Base-by-base conservation (phyloP, 2,888 invertebrate genomes). In the Palloptera scutellata region DNA sequence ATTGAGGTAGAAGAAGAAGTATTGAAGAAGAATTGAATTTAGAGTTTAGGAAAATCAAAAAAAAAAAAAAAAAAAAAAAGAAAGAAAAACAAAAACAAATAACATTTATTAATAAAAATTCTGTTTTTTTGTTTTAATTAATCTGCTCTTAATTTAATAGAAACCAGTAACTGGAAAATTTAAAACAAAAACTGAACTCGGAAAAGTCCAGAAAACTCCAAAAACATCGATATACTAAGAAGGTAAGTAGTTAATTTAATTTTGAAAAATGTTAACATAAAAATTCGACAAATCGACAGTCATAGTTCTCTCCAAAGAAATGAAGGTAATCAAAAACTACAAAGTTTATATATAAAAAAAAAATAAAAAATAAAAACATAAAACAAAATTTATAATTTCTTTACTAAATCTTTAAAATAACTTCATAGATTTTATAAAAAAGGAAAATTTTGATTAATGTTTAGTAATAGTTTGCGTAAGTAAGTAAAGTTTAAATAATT, bases 291-390 rank as follows among this genome's bases (percentile, higher is more conserved):
- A 53, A 71, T 67, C 70, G 71, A 73, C 74, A 74, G 74, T 74
- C 74, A 72, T 70, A 72, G 70, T 74, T 73, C 73, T 74, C 73
- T 74, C 70, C 71, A 70, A 70, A 66, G 67, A 61, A 45, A 61
- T 30, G 30, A 30, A 30, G 30, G 30, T 4, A 45, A 40, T 48
- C 40, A 17, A 64, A 58, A 15, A 15, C 12, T n/a, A n/a, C n/a
- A n/a, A n/a, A n/a, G n/a, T n/a, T n/a, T n/a, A n/a, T n/a, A n/a
- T n/a, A n/a, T n/a, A n/a, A n/a, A n/a, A n/a, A n/a, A n/a, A n/a
- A n/a, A n/a, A n/a, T n/a, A 19, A 54, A 17, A 54, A n/a, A 12
- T 17, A 4, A 15, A 64, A 42, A n/a, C n/a, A n/a, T n/a, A 45
- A 61, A 64, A 64, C 53, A 60, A 40, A 41, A 30, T 40, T 17